Evolutionary conservation across 2,113 vertebrate species (phyloP).

Genomic region (Pterocles gutturalis): DNA sequence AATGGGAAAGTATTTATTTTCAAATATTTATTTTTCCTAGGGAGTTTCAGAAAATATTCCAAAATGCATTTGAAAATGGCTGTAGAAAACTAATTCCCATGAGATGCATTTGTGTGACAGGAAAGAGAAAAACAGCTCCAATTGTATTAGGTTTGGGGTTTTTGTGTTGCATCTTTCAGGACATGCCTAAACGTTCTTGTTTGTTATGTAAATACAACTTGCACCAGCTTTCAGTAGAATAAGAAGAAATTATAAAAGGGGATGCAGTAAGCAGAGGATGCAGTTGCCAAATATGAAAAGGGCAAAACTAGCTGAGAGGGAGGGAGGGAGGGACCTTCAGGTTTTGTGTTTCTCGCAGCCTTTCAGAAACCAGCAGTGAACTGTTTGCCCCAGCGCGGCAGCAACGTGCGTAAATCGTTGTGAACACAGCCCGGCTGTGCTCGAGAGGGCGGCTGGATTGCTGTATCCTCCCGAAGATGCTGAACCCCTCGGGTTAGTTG

Average conservation of each 20-base stretch:
- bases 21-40: background rate
- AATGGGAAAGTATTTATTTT: background rate
- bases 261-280: background rate
- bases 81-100: conserved; percentile 6
- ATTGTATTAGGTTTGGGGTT: background rate
- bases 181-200: background rate
- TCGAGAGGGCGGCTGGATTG: background rate
- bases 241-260: background rate
- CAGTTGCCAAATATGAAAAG: background rate
- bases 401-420: rapidly evolving
- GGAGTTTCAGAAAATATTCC: background rate
- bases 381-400: rapidly evolving
- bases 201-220: conserved; percentile 10
- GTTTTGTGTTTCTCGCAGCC: background rate
- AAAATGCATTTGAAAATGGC: background rate
- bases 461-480: background rate
- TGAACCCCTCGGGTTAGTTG: background rate
- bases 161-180: background rate
- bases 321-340: background rate
- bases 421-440: rapidly evolving
- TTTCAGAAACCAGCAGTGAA: background rate
- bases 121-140: conserved; percentile 2
- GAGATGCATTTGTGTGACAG: background rate
- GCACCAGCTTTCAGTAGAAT: background rate
- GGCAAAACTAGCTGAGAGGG: background rate